A percentile compares a stretch with the other conserved stretches of the same genome.
These are phyloP conservation scores for Chloropsis hardwickii DNA, from an alignment of 2,113 vertebrate genomes.

Conservation along the genomic window DNA sequence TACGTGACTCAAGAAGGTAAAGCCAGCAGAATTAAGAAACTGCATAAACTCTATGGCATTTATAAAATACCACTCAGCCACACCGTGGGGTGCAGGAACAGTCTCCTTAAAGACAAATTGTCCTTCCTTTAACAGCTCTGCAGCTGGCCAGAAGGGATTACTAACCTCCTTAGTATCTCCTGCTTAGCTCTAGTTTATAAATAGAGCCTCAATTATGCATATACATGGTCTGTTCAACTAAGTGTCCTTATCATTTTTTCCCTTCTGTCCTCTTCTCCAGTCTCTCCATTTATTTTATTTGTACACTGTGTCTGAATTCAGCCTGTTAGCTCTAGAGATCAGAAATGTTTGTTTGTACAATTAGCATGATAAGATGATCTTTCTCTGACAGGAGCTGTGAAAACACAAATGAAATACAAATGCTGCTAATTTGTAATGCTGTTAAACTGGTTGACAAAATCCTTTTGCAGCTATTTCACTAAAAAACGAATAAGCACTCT, in stretches of 20 bases:
- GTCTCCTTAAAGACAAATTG: conserved; percentile 1
- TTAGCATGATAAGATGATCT: neutral
- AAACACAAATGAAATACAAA: neutral
- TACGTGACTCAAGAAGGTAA: neutral
- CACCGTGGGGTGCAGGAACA: neutral
- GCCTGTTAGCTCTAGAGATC: neutral
- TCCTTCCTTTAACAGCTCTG: neutral
- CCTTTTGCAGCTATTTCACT: neutral
- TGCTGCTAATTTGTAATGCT: neutral
- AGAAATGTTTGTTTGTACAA: neutral
- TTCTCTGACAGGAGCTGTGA: neutral
- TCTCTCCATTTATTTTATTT: conserved; percentile 12
- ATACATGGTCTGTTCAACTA: neutral
- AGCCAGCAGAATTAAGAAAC: neutral
- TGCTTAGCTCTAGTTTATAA: conserved; percentile 31
- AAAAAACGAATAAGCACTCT: neutral
- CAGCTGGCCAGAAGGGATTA: conserved; percentile 34
- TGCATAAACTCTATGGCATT: neutral
- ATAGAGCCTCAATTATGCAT: conserved; percentile 9
- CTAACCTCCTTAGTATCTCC: conserved; percentile 40
- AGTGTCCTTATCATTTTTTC: neutral
- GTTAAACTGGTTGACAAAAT: neutral
- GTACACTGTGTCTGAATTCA: conserved; percentile 10
- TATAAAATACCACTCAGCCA: neutral
- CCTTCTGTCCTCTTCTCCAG: neutral